Conservation (phyloP, 2,888 invertebrate genomes). For the Gymnoscelis rufifasciata region DNA sequence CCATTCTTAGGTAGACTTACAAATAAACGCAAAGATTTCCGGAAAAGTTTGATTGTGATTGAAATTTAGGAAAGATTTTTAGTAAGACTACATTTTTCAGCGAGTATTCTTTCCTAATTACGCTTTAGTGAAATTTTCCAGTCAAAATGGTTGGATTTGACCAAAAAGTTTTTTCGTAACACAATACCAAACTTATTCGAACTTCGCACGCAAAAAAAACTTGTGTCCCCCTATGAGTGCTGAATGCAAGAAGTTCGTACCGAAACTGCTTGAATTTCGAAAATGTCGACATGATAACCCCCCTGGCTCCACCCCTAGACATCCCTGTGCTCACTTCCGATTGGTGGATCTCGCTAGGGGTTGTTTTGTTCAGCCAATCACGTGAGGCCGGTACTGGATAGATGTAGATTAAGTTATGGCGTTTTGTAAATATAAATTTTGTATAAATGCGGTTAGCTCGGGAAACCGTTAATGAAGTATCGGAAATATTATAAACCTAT, state of each 20-base stretch:
- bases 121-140: too few relatives aligned
- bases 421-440: constrained; percentile 62
- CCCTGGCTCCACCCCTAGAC: constrained; percentile 66
- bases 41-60: background rate
- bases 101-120: too few relatives aligned
- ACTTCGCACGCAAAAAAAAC: constrained; percentile 38
- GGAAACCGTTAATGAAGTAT: constrained; percentile 55
- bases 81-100: too few relatives aligned
- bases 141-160: too few relatives aligned
- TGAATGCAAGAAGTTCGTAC: constrained; percentile 42
- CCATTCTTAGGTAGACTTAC: too few relatives aligned
- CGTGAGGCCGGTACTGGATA: constrained; percentile 56
- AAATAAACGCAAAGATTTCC: too few relatives aligned
- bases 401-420: constrained; percentile 76
- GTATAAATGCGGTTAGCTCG: constrained; percentile 63
- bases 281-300: constrained; percentile 64
- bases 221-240: constrained; percentile 35
- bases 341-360: constrained; percentile 63
- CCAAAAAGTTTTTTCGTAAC: too few relatives aligned
- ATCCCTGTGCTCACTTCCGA: constrained; percentile 43
- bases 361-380: constrained; percentile 65
- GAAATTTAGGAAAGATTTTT: background rate
- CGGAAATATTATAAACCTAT: constrained; percentile 7
- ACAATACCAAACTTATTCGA: constrained; percentile 36
- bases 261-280: constrained; percentile 62